Conservation (phyloP, 2,113 vertebrate genomes). For the Oreotrochilus melanogaster region DNA sequence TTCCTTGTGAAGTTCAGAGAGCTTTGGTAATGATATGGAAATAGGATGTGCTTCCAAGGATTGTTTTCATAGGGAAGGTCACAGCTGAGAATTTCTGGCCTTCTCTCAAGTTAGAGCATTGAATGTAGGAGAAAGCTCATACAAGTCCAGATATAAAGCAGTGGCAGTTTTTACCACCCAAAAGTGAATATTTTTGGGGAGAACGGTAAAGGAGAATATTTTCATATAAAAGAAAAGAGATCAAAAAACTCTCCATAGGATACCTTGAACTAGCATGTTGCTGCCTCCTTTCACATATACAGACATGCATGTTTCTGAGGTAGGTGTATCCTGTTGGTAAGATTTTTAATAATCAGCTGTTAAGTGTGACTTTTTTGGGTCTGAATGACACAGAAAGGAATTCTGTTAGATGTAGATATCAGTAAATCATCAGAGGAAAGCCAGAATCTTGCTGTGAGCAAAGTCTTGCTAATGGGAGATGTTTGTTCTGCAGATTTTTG, state of each 20-base stretch:
- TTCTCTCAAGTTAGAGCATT: not conserved
- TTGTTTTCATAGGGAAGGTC: not conserved
- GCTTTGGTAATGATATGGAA: not conserved
- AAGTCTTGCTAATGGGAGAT: no score
- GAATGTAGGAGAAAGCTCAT: not conserved
- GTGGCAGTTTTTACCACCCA: not conserved
- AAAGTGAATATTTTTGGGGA: accelerated
- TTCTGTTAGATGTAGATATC: not conserved
- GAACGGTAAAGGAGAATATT: not conserved
- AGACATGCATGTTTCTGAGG: not conserved
- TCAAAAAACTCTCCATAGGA: not conserved
- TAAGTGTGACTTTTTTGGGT: not conserved
- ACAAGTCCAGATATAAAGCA: not conserved
- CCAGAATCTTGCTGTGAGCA: not conserved
- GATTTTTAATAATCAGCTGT: not conserved
- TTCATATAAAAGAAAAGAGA: not conserved
- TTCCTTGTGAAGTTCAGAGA: accelerated
- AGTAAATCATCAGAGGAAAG: not conserved
- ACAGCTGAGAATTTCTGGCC: not conserved
- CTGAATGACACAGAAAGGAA: not conserved
- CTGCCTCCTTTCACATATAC: not conserved
- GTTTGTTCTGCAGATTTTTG: not conserved
- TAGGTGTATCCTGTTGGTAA: no score
- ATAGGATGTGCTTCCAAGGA: not conserved
- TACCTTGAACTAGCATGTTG: not conserved